Evolutionary conservation across 2,888 invertebrate genomes (phyloP), one percentile per base, ranked within the genome.

Genomic region (Ophonus ardosiacus): DNA sequence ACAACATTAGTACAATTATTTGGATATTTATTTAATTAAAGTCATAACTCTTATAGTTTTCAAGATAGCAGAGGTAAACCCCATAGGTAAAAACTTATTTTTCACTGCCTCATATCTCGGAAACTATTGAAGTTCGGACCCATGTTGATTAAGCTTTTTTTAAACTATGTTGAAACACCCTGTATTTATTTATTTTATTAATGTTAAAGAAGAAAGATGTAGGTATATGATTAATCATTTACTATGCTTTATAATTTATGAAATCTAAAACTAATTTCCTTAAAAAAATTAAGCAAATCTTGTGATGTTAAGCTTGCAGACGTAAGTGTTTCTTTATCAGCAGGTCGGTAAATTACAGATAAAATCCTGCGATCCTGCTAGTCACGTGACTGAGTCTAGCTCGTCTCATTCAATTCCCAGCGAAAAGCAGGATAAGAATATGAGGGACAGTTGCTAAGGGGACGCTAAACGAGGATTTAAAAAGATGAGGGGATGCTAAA

Each of bases 331-430:
- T 89, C 90, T 90, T 91, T 91, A 91, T 91, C 91, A 91, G 90
- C 87, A 87, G 88, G 88, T 90, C 90, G 90, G 90, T 91, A 91
- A 91, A 91, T 91, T 91, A 91, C 90, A 91, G 91, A 91, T 91
- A 91, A 91, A 90, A 90, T 91, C 91, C 90, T 90, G 90, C 90
- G 43, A 13, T 8, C 10, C 43, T 51, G 43, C 31, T 31, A 31
- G 90, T 90, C 90, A 91, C 90, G 90, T 90, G 89, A 68, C 91
- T 89, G 88, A 89, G 89, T 88, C 89, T 78, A 21, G 40, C 71
- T 24, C 17, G 71, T 43, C 90, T 91, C 90, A 90, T 91, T 91
- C 90, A 91, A 91, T 91, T 91, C 90, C 18, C 71, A 74, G 21
- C 8, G 18, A 18, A 13, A 40, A 24, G 10, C 8, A 43, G 71